Evolutionary conservation across 2,888 invertebrate genomes (phyloP), one percentile per base, ranked within the genome.

Genomic region (Myopa testacea): DNA sequence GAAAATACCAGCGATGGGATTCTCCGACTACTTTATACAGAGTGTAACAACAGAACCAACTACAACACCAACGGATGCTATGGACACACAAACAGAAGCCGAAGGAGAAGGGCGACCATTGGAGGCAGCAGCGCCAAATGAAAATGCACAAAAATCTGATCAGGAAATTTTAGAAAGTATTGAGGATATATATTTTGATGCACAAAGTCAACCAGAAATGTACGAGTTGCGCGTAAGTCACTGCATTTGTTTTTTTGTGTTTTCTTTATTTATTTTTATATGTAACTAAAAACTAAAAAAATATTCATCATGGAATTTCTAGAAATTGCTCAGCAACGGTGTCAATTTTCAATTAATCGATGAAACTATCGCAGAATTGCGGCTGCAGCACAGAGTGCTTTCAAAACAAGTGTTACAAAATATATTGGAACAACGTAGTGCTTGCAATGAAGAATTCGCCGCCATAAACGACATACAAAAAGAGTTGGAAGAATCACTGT

Each of bases 391-490:
- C 70, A 89, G 88, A 81, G 96, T 97, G 16, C 96, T 98, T 5
- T 98, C 98, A 0, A 97, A 97, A 83, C 96, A 97, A 90, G 96
- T 98, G 0, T 92, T 98, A 0, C 96, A 97, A 83, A 91, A 98
- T 55, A 98, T 99, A 84, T 91, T 98, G 6, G 96, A 98, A 86
- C 97, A 98, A 82, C 94, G 98, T 78, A 94, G 94, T 82, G 93
- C 94, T 0, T 98, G 97, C 87, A 95, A 95, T 83, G 91, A 93
- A 26, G 97, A 98, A 87, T 95, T 98, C 84, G 92, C 93, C 77
- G 93, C 93, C 80, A 94, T 96, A 50, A 91, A 93, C 75, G 92
- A 92, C 82, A 86, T 96, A 19, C 93, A 95, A 81, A 92, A 93
- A 78, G 92, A 94, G 82, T 90, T 97, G 4, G 90, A 92, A 70